Percentiles rank a stretch among this genome's conserved stretches.
Evolutionary conservation across 2,113 vertebrate genomes (phyloP).

Genomic region (Sebastes fasciatus): DNA sequence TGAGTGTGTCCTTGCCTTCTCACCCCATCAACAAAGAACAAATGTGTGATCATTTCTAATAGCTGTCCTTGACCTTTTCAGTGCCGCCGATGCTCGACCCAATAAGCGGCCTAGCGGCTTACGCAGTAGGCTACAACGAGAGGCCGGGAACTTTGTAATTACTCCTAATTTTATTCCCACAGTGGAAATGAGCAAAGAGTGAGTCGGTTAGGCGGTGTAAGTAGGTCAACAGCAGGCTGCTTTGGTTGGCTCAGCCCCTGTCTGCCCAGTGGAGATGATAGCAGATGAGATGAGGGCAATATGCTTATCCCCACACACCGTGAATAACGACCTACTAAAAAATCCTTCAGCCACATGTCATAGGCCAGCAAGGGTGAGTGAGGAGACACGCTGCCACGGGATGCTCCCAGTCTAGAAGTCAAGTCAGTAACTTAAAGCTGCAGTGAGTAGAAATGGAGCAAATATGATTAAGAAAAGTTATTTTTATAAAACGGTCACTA

Average conservation of each 20-base stretch:
- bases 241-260: slow-evolving; percentile 69
- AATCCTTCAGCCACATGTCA: slow-evolving; percentile 67
- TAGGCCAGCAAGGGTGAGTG: slow-evolving; percentile 44
- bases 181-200: slow-evolving; percentile 74
- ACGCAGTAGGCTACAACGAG: slow-evolving; percentile 10
- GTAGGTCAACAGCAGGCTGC: slow-evolving; percentile 80
- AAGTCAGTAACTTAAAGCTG: neutral
- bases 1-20: neutral
- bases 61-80: slow-evolving; percentile 41
- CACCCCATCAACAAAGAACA: neutral
- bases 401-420: neutral
- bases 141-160: slow-evolving; percentile 71
- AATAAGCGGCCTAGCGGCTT: slow-evolving; percentile 50
- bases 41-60: slow-evolving; percentile 42
- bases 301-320: slow-evolving; percentile 68
- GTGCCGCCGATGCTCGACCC: slow-evolving; percentile 28
- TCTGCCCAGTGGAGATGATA: slow-evolving; percentile 77
- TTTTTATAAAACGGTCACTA: too few relatives aligned
- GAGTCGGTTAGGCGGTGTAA: slow-evolving; percentile 60
- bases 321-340: slow-evolving; percentile 72
- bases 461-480: too few relatives aligned
- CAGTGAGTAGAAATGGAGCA: too few relatives aligned
- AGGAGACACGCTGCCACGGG: slow-evolving; percentile 19
- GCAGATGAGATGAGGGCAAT: slow-evolving; percentile 76
- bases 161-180: slow-evolving; percentile 78